Conservation (phyloP, 2,797 vertebrate species). For the Loriculus beryllinus region DNA sequence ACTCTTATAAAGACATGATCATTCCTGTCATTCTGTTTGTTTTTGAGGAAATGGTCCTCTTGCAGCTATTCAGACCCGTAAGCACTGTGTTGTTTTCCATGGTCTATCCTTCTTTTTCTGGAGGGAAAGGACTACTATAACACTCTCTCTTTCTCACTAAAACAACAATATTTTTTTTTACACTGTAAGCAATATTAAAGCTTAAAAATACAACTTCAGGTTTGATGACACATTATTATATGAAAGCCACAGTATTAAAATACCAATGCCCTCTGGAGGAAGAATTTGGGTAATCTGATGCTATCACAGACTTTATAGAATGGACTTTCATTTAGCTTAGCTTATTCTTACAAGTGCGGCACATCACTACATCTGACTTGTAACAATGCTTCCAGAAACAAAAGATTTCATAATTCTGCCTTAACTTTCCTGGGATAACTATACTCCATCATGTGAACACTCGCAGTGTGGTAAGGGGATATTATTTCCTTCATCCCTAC, state of each 20-base stretch:
- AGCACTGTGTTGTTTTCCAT: background rate
- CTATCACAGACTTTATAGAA: background rate
- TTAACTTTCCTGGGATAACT: background rate
- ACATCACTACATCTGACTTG: background rate
- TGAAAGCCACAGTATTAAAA: background rate
- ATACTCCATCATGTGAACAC: background rate
- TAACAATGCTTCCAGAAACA: background rate
- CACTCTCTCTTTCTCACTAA: background rate
- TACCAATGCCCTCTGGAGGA: background rate
- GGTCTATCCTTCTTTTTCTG: background rate
- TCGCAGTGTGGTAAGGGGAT: background rate
- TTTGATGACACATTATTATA: background rate
- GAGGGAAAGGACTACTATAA: background rate
- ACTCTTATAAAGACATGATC: background rate
- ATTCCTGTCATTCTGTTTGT: background rate
- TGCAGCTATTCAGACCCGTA: background rate
- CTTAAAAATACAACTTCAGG: background rate
- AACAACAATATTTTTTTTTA: background rate
- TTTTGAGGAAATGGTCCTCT: background rate
- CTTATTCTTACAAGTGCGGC: background rate
- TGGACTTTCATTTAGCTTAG: background rate
- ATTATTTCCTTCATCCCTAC: background rate
- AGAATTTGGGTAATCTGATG: background rate
- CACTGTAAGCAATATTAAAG: background rate
- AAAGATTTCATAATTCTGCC: background rate